Evolutionary conservation across 2,113 vertebrate genomes (phyloP), one percentile per base, ranked within the genome.

Genomic region (Urocolius indicus): DNA sequence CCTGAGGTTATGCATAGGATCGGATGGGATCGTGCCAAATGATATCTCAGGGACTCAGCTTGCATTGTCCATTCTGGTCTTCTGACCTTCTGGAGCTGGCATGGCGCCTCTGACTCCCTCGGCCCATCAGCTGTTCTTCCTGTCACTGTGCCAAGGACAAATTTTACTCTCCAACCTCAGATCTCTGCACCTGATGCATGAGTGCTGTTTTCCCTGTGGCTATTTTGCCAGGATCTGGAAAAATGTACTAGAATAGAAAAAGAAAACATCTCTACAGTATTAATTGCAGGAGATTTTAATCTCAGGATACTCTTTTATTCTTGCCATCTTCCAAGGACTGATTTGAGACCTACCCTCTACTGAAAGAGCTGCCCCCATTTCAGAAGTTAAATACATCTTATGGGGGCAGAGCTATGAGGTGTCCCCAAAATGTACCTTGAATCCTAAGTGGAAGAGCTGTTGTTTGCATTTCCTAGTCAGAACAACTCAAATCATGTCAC

Each of bases 71-170:
- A 14, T 90, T 86, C 75, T 84, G 75, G 19, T 86, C 52, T 24
- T 77, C 65, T 23, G 24, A 58, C 90, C 92, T 94, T 93, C 88
- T 93, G 88, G 79, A 90, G 57, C 66, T 97, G 93, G 93, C 92
- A 9, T 36, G 30, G 48, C 0, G 13, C 78, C 82, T 58, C 67
- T 88, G 57, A 74, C 43, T 75, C 82, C 55, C 83, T 94, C 68
- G 86, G 76, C 45, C 67, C 36, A 49, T 93, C 90, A 88, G 87
- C 93, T 95, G 82, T 88, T 91, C 65, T 77, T 73, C 45, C 45
- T 93, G 61, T 75, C 63, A 23, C 15, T 36, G 13, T 84, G 88
- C 85, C 90, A 90, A 83, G 80, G 48, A 14, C 38, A 83, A 27
- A 86, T 92, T 92, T 93, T 78, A 11, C 58, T 57, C 68, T 59